Percentiles rank a stretch among this genome's conserved stretches.
phyloP scores from a whole-genome alignment of 1,140 invertebrate genomes.

The Charaxes varanes region DNA sequence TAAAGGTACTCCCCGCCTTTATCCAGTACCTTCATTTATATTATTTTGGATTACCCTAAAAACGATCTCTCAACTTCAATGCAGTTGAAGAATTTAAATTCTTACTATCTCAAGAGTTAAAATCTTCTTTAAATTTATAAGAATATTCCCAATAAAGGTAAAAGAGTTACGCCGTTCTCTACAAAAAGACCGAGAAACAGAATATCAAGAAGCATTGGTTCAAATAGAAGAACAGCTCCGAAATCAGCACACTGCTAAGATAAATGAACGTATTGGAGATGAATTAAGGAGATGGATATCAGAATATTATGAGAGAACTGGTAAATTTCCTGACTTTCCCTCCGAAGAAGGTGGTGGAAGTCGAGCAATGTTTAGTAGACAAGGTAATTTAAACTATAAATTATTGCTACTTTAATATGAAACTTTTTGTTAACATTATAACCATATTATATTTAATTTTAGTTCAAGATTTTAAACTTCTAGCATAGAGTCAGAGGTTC shows the following conservation, averaged over 20 bases:
- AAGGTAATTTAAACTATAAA: conserved; percentile 61
- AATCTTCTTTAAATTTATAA: not conserved
- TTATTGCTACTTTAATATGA: conserved; percentile 1
- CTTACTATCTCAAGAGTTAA: too few species aligned
- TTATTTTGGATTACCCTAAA: too few species aligned
- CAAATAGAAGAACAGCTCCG: conserved; percentile 77
- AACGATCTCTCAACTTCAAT: too few species aligned
- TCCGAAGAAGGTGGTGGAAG: conserved; percentile 93
- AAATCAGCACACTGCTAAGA: conserved; percentile 77
- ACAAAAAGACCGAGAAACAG: conserved; percentile 76
- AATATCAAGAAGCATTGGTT: conserved; percentile 77
- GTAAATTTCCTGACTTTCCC: conserved; percentile 93
- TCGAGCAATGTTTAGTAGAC: conserved; percentile 85
- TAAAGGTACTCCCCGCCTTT: too few species aligned
- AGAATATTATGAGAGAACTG: conserved; percentile 84
- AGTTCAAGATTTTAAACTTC: too few species aligned
- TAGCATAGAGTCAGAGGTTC: too few species aligned
- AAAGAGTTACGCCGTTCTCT: conserved; percentile 76
- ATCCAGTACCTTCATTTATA: too few species aligned
- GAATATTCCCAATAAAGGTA: conserved; percentile 56
- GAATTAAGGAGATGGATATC: conserved; percentile 91
- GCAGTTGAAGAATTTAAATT: too few species aligned
- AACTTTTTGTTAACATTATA: too few species aligned
- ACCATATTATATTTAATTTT: too few species aligned
- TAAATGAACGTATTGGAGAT: conserved; percentile 88